phyloP scores from a whole-genome alignment of 1,140 invertebrate genomes.

The Drosophila mayri region DNA sequence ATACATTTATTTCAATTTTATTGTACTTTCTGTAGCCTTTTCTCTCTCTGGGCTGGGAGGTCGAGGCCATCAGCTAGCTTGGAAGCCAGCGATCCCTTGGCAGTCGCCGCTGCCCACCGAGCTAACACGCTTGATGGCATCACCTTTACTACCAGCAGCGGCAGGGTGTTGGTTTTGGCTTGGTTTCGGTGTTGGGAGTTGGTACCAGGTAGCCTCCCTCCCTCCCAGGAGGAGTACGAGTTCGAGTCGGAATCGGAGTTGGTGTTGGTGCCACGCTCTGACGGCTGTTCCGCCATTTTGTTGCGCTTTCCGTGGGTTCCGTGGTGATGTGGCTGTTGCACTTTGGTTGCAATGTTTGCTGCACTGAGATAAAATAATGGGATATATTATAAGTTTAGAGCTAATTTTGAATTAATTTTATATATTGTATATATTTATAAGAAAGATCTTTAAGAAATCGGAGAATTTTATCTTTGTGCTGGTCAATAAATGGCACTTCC shows the following conservation, averaged over 20 bases:
- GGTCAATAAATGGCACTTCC: not conserved
- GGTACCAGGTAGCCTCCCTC: conserved; percentile 1
- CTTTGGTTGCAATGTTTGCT: conserved; percentile 23
- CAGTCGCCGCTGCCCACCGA: conserved; percentile 33
- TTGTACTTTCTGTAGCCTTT: not conserved
- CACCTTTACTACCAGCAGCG: conserved; percentile 19
- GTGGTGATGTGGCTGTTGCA: conserved; percentile 28
- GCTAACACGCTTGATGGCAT: conserved; percentile 74
- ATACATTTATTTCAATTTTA: no score
- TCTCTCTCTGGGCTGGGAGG: conserved; percentile 23
- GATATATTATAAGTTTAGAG: not conserved
- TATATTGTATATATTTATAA: not conserved
- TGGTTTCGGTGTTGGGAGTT: conserved; percentile 28
- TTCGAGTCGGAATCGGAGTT: conserved; percentile 10
- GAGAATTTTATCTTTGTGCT: no score
- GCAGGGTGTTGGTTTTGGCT: conserved; percentile 45
- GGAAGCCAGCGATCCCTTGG: conserved; percentile 36
- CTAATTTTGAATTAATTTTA: not conserved
- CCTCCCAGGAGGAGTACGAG: conserved; percentile 9
- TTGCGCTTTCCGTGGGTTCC: conserved; percentile 49
- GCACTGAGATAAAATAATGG: not conserved
- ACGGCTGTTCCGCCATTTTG: conserved; percentile 75
- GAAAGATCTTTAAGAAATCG: not conserved
- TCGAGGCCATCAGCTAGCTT: conserved; percentile 42
- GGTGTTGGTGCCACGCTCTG: conserved; percentile 70